These are phyloP conservation scores for Lordiphosa andalusiaca DNA, from an alignment of 2,888 invertebrate species.

Conservation along the genomic window DNA sequence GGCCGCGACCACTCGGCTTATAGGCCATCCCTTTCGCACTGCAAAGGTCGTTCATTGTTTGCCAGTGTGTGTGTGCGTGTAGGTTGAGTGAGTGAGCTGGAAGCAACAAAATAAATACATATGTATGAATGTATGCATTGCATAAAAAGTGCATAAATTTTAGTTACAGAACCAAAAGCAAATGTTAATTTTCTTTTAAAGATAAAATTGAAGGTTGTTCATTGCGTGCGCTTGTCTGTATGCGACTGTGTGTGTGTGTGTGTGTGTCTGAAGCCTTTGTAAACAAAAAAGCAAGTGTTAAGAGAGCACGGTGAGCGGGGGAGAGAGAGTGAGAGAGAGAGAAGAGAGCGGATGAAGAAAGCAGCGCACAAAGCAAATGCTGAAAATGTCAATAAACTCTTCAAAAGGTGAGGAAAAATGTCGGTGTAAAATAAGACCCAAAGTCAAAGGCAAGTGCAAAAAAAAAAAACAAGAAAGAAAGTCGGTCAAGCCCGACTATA, in stretches of 20 bases:
- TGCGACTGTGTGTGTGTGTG: conserved; percentile 25
- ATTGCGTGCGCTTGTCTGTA: conserved; percentile 38
- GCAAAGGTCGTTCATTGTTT: conserved; percentile 32
- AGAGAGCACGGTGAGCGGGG: conserved; percentile 15
- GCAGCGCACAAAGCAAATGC: conserved; percentile 68
- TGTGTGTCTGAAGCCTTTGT: conserved; percentile 27
- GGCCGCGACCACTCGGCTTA: not conserved
- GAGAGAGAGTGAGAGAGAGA: conserved; percentile 20
- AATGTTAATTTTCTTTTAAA: conserved; percentile 46
- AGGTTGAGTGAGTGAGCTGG: conserved; percentile 8
- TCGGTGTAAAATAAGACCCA: conserved; percentile 33
- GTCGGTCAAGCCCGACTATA: no score
- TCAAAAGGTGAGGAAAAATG: conserved; percentile 71
- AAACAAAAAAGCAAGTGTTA: conserved; percentile 51
- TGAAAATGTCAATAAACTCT: conserved; percentile 77
- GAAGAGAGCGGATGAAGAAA: conserved; percentile 52
- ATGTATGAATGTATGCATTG: conserved; percentile 30
- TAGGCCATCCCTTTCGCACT: conserved; percentile 34
- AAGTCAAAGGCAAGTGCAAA: conserved; percentile 60
- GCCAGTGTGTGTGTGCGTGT: conserved; percentile 23
- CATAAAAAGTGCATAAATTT: conserved; percentile 22
- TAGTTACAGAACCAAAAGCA: conserved; percentile 28
- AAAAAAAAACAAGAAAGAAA: conserved; percentile 17
- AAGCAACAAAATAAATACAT: conserved; percentile 22
- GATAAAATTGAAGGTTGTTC: conserved; percentile 73